Base-by-base conservation (phyloP, 2,113 vertebrate species). In the Psittacara wagleri region DNA sequence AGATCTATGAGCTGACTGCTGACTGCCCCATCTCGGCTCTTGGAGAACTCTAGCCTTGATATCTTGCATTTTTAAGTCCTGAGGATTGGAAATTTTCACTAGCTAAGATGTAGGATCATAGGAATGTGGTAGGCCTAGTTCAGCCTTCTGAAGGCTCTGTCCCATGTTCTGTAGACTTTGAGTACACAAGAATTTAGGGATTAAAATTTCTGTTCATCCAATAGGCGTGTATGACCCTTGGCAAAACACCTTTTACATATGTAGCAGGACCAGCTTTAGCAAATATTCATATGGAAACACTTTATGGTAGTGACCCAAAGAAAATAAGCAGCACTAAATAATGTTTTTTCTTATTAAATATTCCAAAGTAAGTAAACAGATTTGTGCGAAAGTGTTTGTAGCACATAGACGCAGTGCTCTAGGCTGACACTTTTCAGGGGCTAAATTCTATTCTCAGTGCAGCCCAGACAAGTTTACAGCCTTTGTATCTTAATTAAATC, bases 401-500 rank as follows among this genome's bases (percentile, higher is more conserved):
- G 14, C 54, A 88, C 0, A 3, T 48, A 75, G 14, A 31, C 8
- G 31, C 46, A 39, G 20, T 67, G 55, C 55, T 95, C 35, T 88
- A 69, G 76, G 63, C 31, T 86, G n/a, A 46, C 59, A 80, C 17
- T 59, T 94, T 92, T 92, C 3, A 1, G 17, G 54, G 43, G 57
- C 29, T 91, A 74, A 84, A 92, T 96, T 86, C 76, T 68, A 22
- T 39, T 83, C 55, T 73, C 13, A 0, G 15, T 51, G 41, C 27
- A 88, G 22, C 20, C 51, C 33, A 94, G 55, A 63, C 51, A 86
- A 90, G 43, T 92, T 78, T 88, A 81, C 46, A 80, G 85, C 39
- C 14, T 90, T 95, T 95, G 63, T 94, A 96, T 97, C 95, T 97
- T 96, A 96, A 97, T 92, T 81, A 94, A 97, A 93, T 92, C 91